Conservation (phyloP, 1,140 invertebrate genomes). For the Schlechtendalia chinensis region DNA sequence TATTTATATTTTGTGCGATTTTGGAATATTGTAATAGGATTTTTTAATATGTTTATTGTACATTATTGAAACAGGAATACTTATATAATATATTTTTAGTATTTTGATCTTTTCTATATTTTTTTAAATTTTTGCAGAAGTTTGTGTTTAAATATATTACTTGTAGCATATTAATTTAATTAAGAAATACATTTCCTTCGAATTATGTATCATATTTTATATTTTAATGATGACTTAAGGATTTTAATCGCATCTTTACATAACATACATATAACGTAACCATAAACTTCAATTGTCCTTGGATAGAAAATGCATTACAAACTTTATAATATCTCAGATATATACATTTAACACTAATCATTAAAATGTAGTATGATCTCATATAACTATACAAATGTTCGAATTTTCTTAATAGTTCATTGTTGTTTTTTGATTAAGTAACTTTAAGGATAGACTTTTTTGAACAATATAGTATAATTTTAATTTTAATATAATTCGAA, state of each 20-base stretch:
- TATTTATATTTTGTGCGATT: no score
- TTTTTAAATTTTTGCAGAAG: no score
- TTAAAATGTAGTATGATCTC: neutral
- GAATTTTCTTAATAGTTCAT: neutral
- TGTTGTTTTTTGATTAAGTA: neutral
- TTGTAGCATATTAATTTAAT: no score
- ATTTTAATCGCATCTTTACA: neutral
- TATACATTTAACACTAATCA: neutral
- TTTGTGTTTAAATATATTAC: no score
- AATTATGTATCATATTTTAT: neutral
- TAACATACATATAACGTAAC: neutral
- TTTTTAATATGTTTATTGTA: no score
- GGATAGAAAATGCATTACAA: neutral
- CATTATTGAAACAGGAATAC: no score
- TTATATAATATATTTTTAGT: no score
- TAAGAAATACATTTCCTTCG: neutral
- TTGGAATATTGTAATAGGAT: no score
- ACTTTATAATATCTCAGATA: neutral
- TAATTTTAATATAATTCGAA: no score
- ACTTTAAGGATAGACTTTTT: neutral
- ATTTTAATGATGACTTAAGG: neutral
- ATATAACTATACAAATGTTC: neutral
- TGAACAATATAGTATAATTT: no score
- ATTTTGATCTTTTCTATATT: no score
- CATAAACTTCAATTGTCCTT: neutral